Evolutionary conservation across 53 echinoderm and acorn worm genomes (phyloP).

Genomic region (Mesocentrotus franciscanus): DNA sequence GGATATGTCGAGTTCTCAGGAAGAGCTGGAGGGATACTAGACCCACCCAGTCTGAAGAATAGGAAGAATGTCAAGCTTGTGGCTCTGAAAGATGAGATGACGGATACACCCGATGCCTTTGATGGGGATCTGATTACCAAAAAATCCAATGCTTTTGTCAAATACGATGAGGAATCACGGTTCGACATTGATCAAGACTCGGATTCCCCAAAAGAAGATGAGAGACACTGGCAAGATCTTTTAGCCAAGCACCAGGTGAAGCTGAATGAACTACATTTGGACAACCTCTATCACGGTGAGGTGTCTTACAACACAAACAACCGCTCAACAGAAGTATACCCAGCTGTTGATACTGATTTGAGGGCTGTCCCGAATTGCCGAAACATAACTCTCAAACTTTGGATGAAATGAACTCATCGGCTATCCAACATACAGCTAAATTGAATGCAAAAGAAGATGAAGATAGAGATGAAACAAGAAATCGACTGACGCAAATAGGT

Average conservation of each 20-base stretch:
- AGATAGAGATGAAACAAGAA: not conserved
- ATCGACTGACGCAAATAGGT: not conserved
- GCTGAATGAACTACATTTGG: not conserved
- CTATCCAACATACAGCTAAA: not conserved
- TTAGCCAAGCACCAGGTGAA: not conserved
- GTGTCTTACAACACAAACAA: slow-evolving; percentile 22
- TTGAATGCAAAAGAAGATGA: not conserved
- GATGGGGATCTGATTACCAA: not conserved
- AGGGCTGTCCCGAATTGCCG: not conserved
- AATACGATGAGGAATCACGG: not conserved
- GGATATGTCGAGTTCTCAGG: slow-evolving; percentile 48
- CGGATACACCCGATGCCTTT: not conserved
- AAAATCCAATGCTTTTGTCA: not conserved
- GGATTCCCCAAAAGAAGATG: not conserved
- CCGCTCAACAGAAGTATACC: not conserved
- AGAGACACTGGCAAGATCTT: slow-evolving; percentile 13
- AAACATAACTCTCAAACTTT: not conserved
- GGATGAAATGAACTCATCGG: not conserved
- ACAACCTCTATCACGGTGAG: not conserved
- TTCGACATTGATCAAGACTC: too few species aligned
- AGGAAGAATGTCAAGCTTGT: not conserved
- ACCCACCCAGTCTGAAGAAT: not conserved
- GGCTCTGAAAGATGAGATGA: not conserved
- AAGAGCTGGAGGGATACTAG: slow-evolving; percentile 20
- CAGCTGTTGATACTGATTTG: not conserved